Evolutionary conservation across 2,888 invertebrate genomes (phyloP).

Genomic region (Clusia tigrina): DNA sequence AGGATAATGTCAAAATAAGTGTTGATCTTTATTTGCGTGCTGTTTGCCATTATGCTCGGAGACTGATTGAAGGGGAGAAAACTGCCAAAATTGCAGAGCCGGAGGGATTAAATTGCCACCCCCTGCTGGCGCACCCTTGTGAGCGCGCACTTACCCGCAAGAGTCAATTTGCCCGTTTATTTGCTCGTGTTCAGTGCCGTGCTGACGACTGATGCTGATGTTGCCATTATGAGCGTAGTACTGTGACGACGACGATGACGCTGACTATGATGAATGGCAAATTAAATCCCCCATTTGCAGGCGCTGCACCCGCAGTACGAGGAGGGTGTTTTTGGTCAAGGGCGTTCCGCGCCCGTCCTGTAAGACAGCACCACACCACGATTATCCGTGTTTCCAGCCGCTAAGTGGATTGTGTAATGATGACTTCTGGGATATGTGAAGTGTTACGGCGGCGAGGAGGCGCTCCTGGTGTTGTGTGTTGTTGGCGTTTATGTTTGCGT

Average conservation of each 20-base stretch:
- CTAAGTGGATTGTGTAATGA: constrained; percentile 36
- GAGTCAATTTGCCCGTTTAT: constrained; percentile 41
- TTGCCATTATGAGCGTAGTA: not conserved
- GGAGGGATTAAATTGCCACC: not conserved
- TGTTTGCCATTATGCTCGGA: constrained; percentile 23
- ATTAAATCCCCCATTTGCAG: not conserved
- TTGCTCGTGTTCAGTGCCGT: constrained; percentile 32
- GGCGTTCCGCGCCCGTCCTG: too few relatives aligned
- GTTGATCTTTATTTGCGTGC: constrained; percentile 29
- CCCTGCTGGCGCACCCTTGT: constrained; percentile 20
- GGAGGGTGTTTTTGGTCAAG: not conserved
- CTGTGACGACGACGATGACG: too few relatives aligned
- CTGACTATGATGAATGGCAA: constrained; percentile 8
- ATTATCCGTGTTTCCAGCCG: constrained; percentile 18
- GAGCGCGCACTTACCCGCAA: constrained; percentile 23
- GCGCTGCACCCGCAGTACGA: not conserved
- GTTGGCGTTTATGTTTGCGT: constrained; percentile 31
- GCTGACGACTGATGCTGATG: constrained; percentile 22
- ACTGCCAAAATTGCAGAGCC: not conserved
- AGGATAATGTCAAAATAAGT: constrained; percentile 17
- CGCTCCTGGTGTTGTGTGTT: constrained; percentile 20
- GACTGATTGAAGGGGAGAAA: too few relatives aligned
- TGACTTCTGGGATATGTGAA: constrained; percentile 27
- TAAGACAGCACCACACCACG: not conserved
- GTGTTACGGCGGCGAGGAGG: not conserved